These are phyloP conservation scores for Epinephelus awoara DNA, from an alignment of 2,797 vertebrate species.

Conservation along the genomic window DNA sequence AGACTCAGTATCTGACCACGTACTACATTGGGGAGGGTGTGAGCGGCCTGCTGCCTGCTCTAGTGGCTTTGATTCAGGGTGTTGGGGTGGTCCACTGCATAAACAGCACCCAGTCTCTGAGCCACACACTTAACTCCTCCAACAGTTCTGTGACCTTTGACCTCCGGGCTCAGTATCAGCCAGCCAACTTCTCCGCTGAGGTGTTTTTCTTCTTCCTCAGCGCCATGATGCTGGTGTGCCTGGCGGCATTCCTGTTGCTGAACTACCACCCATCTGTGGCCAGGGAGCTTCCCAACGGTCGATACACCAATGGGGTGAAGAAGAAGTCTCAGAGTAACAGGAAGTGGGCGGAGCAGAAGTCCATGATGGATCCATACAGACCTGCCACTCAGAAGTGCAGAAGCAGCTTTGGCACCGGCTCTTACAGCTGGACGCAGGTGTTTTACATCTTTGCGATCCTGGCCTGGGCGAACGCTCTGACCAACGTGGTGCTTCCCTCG, in stretches of 20 bases:
- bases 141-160: slow-evolving; percentile 5
- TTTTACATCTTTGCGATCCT: slow-evolving; percentile 85
- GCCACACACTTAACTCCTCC: slow-evolving; percentile 43
- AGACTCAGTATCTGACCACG: slow-evolving; percentile 85
- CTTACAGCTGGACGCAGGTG: slow-evolving; percentile 79
- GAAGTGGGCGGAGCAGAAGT: slow-evolving; percentile 67
- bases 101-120: slow-evolving; percentile 64
- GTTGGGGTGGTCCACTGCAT: slow-evolving; percentile 84
- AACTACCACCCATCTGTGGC: slow-evolving; percentile 83
- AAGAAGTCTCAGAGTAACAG: slow-evolving; percentile 24
- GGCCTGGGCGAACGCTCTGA: slow-evolving; percentile 84
- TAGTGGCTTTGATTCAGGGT: slow-evolving; percentile 87
- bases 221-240: slow-evolving; percentile 86
- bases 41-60: slow-evolving; percentile 84
- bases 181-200: slow-evolving; percentile 85
- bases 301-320: slow-evolving; percentile 51
- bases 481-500: slow-evolving; percentile 87
- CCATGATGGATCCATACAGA: slow-evolving; percentile 74
- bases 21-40: slow-evolving; percentile 89
- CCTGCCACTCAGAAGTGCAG: slow-evolving; percentile 21
- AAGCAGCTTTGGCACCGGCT: slow-evolving; percentile 73
- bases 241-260: slow-evolving; percentile 85
- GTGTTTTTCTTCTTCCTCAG: slow-evolving; percentile 89
- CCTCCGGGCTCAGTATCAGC: slow-evolving; percentile 80
- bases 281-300: slow-evolving; percentile 52